Base-by-base conservation (phyloP, 1,140 invertebrate genomes). In the Heliconius melpomene region DNA sequence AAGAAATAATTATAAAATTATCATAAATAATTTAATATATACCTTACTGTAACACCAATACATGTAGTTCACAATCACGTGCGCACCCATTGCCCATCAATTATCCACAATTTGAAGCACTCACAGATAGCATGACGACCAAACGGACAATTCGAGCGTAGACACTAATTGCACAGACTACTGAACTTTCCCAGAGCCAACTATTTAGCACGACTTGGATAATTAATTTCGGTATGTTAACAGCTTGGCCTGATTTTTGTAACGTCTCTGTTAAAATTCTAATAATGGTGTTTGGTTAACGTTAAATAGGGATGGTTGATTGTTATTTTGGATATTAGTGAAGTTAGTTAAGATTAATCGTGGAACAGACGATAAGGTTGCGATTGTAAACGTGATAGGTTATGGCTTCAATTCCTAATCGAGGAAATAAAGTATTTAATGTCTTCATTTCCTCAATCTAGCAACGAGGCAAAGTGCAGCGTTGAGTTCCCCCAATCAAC, bases 31-130 rank as follows among this genome's bases (percentile, higher is more conserved):
- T 26, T 26, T 11, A 26, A 26, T 8, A 8, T n/a, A 57, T 26
- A 60, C 23, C 60, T 66, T 66, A 23, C 11, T 66, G 54, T 66
- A 75, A 77, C 75, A 80, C 79, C 79, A 74, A 80, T 80, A 70
- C 26, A 38, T 26, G n/a, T 77, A 46, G 50, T 77, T 76, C 40
- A 79, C 52, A 85, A 85, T 89, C 89, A 90, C 88, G 86, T 89
- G 91, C 88, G 79, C 82, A 85, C 84, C 90, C 83, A 91, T 91
- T 91, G 87, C 83, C 83, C 87, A 93, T 89, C 91, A 93, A 93
- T 93, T 93, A 93, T 88, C 87, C 84, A 85, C 86, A 91, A 92
- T 93, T 93, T 88, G 90, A 91, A 87, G 85, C 88, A 91, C 89
- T 90, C 88, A 87, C 85, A 86, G 88, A 89, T 88, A 86, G 85